These are phyloP conservation scores for Gibbula magus DNA, from an alignment of 2,888 invertebrate genomes.

Conservation along the genomic window DNA sequence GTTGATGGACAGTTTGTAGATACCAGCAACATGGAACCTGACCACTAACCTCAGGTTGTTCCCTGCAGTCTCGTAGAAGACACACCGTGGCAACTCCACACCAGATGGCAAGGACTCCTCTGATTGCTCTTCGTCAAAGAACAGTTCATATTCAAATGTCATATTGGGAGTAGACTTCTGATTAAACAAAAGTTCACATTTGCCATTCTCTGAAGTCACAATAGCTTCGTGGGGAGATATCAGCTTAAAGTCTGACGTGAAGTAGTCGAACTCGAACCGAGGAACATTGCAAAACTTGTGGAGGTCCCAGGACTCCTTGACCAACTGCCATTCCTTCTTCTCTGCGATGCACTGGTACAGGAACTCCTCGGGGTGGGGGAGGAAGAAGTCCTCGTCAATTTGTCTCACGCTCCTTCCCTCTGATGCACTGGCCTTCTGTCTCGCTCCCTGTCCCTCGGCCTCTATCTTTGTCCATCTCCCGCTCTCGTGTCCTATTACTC, in stretches of 20 bases:
- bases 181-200: slow-evolving; percentile 36
- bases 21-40: slow-evolving; percentile 32
- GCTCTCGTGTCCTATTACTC: slow-evolving; percentile 30
- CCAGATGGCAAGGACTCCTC: slow-evolving; percentile 11
- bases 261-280: slow-evolving; percentile 38
- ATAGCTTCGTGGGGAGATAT: slow-evolving; percentile 37
- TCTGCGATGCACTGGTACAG: slow-evolving; percentile 44
- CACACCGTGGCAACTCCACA: slow-evolving; percentile 26
- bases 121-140: slow-evolving; percentile 29
- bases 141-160: slow-evolving; percentile 40
- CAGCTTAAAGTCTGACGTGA: slow-evolving; percentile 36
- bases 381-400: slow-evolving; percentile 43
- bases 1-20: slow-evolving; percentile 13
- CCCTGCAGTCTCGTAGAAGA: slow-evolving; percentile 32
- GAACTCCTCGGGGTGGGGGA: slow-evolving; percentile 47
- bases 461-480: slow-evolving; percentile 43
- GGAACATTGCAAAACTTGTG: slow-evolving; percentile 36
- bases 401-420: slow-evolving; percentile 25
- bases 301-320: slow-evolving; percentile 32
- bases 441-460: slow-evolving; percentile 21
- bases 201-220: slow-evolving; percentile 34
- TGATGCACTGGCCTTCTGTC: slow-evolving; percentile 1
- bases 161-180: slow-evolving; percentile 18
- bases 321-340: slow-evolving; percentile 45
- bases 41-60: slow-evolving; percentile 31